Base-by-base conservation (phyloP, 2,797 vertebrate species). In the Naso thynnoides region DNA sequence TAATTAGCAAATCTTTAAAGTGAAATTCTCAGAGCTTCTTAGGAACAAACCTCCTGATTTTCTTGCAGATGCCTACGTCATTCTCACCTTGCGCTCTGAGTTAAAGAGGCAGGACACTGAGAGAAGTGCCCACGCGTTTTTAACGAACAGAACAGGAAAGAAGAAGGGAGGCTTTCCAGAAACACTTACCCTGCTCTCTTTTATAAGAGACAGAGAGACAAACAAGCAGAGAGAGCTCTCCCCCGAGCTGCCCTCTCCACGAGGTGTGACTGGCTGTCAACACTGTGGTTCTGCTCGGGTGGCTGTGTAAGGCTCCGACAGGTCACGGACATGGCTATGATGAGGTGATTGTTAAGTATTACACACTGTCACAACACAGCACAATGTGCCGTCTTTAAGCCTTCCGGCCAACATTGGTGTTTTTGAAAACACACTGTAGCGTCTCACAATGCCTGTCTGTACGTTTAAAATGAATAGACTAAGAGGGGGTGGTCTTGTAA, bases 321-420 rank as follows among this genome's bases (percentile, higher is more conserved):
- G 88, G 89, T 89, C 90, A 88, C 86, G 79, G 90, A 90, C 88
- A 90, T 81, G 91, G 89, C 89, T 88, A 76, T 92, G 91, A 92
- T 91, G 90, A 91, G 90, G 84, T 77, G 86, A 94, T 92, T 94
- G 91, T 94, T 93, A 90, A 91, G 86, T 91, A 91, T 89, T 86
- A 88, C 88, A 85, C 91, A 89, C 85, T 94, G 94, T 95, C 94
- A 94, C 92, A 94, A 89, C 92, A 92, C 75, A 38, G 82, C 81
- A 89, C 91, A 91, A 90, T 90, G 91, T 77, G 80, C 71, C 75
- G 90, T 89, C 91, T 92, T 91, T 89, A 91, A 90, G 89, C 90
- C 88, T 94, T 94, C 93, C 93, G 91, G 92, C 88, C 87, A 75
- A 91, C 89, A 89, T 67, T 69, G 76, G 81, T 91, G 91, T 93